A percentile compares a stretch with the other conserved stretches of the same genome.
Evolutionary conservation across 2,113 vertebrate genomes (phyloP).

Genomic region (Gymnobelideus leadbeateri): DNA sequence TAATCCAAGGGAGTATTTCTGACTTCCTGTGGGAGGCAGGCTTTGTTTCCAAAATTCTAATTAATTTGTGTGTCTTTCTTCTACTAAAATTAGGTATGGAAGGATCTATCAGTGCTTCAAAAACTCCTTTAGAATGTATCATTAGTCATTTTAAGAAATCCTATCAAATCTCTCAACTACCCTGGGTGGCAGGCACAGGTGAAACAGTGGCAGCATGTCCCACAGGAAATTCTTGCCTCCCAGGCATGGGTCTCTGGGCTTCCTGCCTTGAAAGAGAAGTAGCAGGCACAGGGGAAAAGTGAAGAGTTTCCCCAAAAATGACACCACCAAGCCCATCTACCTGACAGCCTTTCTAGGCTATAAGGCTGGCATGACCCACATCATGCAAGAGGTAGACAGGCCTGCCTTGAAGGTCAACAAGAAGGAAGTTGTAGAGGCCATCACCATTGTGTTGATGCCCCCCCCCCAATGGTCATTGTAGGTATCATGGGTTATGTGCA

Average conservation of each 20-base stretch:
- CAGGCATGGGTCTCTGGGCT: conserved; percentile 96
- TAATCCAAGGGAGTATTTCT: no score
- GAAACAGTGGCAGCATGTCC: no score
- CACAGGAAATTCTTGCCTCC: conserved; percentile 99
- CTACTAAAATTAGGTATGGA: no score
- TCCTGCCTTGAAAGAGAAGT: conserved; percentile 96
- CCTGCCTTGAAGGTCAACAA: conserved; percentile 99
- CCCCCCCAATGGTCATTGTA: conserved; percentile 98
- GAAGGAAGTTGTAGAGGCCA: conserved; percentile 98
- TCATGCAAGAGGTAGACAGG: conserved; percentile 96
- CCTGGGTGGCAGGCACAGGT: no score
- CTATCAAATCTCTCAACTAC: no score
- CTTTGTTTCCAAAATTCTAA: no score
- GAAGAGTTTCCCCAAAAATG: conserved; percentile 99
- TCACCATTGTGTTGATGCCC: conserved; percentile 96
- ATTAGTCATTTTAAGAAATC: no score
- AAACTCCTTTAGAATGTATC: no score
- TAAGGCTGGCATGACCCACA: conserved; percentile 99
- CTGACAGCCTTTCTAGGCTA: conserved; percentile 97
- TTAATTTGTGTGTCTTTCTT: no score
- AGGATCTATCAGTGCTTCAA: no score
- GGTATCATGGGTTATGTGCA: conserved; percentile 94
- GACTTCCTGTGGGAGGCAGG: no score
- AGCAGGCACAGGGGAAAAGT: conserved; percentile 95
- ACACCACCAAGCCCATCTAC: conserved; percentile 94